Base-by-base conservation (phyloP, 2,113 vertebrate genomes). In the Tiliqua scincoides region DNA sequence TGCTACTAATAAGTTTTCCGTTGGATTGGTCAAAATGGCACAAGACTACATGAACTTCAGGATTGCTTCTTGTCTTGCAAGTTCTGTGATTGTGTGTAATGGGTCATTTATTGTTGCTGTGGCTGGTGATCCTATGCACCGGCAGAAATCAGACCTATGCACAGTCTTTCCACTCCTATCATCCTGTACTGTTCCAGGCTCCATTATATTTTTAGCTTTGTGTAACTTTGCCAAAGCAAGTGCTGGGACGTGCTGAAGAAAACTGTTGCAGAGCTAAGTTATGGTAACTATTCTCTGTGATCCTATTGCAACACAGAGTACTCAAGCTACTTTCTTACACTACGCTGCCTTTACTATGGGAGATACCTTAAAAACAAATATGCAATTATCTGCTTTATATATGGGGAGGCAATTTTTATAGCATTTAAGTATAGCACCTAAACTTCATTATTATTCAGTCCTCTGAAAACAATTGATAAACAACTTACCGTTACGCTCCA, bases 121-220 rank as follows among this genome's bases (percentile, higher is more conserved):
- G 65, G 40, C 59, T 63, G 54, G 48, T 1, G 76, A 4, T 5
- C n/a, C 3, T 0, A 68, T n/a, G n/a, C n/a, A n/a, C n/a, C 30
- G 20, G 67, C 32, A 61, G 78, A 82, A 52, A 80, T 92, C 83
- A 84, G 52, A 10, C 11, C 76, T 89, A 54, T 37, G 32, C 25
- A 84, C 88, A 25, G 30, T 82, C 68, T 89, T 85, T 92, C 23
- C 80, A 52, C 20, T 52, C 40, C 25, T 48, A 32, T 73, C 59
- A 77, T 86, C 80, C 74, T 88, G 78, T 88, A 89, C 79, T 82
- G 79, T 2, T 12, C 70, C 91, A 37, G 67, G 71, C 73, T 20
- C 21, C 7, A 1, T 86, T 85, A 73, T 95, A 95, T 93, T 96
- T 97, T 96, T 93, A 96, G 93, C 57, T 37, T 74, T 83, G 74